phyloP scores from a whole-genome alignment of 2,113 vertebrate genomes.

The Micronycteris hirsuta region DNA sequence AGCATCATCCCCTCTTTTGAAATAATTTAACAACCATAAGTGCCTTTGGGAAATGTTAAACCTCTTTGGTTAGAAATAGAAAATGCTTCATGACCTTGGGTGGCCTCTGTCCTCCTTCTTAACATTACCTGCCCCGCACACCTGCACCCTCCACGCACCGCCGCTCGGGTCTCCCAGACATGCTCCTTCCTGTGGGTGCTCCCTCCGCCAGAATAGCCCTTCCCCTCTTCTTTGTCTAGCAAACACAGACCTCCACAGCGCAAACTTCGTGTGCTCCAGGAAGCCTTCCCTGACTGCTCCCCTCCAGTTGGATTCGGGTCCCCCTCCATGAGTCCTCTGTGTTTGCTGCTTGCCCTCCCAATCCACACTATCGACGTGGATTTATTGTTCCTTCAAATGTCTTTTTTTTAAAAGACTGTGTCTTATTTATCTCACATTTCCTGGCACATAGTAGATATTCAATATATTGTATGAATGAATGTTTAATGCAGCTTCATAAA shows the following conservation, averaged over 20 bases:
- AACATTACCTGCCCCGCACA: too few species aligned
- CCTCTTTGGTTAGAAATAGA: not conserved
- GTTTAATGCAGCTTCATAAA: not conserved
- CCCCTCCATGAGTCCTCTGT: not conserved
- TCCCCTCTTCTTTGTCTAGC: not conserved
- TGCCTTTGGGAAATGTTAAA: not conserved
- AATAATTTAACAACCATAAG: not conserved
- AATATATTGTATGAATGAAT: not conserved
- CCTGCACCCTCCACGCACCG: not conserved
- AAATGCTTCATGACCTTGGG: not conserved
- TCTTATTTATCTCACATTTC: not conserved
- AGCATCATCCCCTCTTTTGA: not conserved
- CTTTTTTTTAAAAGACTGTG: not conserved
- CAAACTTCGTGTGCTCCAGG: not conserved
- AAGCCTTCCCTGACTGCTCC: slow-evolving; percentile 1
- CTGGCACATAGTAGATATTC: not conserved
- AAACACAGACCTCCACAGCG: not conserved
- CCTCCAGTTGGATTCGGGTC: not conserved
- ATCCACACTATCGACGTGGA: too few species aligned
- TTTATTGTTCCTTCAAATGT: not conserved
- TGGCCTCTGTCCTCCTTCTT: not conserved
- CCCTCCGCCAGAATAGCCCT: not conserved
- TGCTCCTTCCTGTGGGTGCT: not conserved
- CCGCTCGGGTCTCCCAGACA: not conserved
- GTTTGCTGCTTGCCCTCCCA: not conserved